Evolutionary conservation across 1,140 invertebrate species (phyloP), one percentile per base, ranked within the genome.

Genomic region (Lasioglossum baleicum): DNA sequence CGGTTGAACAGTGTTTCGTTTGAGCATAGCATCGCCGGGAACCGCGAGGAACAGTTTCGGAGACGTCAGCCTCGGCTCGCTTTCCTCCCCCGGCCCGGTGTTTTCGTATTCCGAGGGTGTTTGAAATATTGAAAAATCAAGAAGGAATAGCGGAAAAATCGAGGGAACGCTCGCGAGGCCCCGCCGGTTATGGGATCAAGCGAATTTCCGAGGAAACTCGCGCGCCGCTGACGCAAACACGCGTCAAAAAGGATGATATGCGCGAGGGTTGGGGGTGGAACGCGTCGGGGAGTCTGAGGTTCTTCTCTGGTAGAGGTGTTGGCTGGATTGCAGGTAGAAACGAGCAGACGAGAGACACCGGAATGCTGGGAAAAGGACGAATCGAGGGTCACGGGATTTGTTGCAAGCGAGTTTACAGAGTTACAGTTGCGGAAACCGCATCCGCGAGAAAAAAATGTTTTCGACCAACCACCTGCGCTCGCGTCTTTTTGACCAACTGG

Each of bases 211-310:
- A 17, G 60, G 26, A 67, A 81, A 56, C 65, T 78, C 82, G 74
- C 51, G 83, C 83, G 72, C 81, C 76, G 75, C 70, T 83, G 82
- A 78, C 69, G 75, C 72, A 82, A 72, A 85, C 60, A 78, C 73
- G 35, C 73, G 85, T 83, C 75, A 66, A 81, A 85, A 87, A 71
- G 78, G 74, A 70, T 48, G 63, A 75, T 75, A 69, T 53, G 42
- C 56, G 72, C 11, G n/a, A 35, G 77, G 44, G 42, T 40, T 58
- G 67, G 20, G 22, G 20, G 11, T 53, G 60, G 35, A 58, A 60
- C 75, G 82, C 76, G 82, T 78, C 60, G 77, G 73, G 31, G 40
- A 71, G 58, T 61, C 53, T 85, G 77, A 85, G 65, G 44, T 75
- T 53, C 44, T 42, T 42, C 13, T 51, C 5, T 20, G 51, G 5